A percentile compares a stretch with the other conserved stretches of the same genome.
Evolutionary conservation across 2,888 invertebrate species (phyloP).

Genomic region (Endomychus coccineus): DNA sequence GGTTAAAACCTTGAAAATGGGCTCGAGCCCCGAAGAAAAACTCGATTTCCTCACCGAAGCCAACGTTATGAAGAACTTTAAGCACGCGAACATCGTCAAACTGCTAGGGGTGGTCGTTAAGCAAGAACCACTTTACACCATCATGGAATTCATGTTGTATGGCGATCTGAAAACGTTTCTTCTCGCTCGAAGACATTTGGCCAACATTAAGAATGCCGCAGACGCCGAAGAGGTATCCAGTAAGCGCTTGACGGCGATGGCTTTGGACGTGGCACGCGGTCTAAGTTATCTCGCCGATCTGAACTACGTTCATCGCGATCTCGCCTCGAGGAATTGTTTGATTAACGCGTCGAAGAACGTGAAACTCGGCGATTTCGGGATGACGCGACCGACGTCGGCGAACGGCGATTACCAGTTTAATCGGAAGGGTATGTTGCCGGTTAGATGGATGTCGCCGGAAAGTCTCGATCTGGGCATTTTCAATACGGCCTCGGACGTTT

Average conservation of each 20-base stretch:
- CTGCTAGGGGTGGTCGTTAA: slow-evolving; percentile 81
- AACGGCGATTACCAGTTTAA: slow-evolving; percentile 86
- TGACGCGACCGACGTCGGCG: slow-evolving; percentile 82
- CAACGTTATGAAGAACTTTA: slow-evolving; percentile 89
- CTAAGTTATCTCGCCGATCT: slow-evolving; percentile 75
- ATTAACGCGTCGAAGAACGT: slow-evolving; percentile 59
- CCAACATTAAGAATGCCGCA: slow-evolving; percentile 54
- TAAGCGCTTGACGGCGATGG: slow-evolving; percentile 75
- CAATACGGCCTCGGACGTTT: slow-evolving; percentile 80
- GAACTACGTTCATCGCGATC: slow-evolving; percentile 85
- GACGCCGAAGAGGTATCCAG: slow-evolving; percentile 72
- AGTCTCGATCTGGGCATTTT: slow-evolving; percentile 75
- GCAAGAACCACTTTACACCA: slow-evolving; percentile 78
- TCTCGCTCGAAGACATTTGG: slow-evolving; percentile 75
- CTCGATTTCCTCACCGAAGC: slow-evolving; percentile 88
- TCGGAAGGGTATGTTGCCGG: slow-evolving; percentile 79
- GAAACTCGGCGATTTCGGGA: slow-evolving; percentile 89
- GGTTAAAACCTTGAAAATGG: slow-evolving; percentile 81
- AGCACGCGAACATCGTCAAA: slow-evolving; percentile 81
- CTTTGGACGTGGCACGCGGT: slow-evolving; percentile 80
- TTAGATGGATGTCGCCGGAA: slow-evolving; percentile 92
- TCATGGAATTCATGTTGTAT: slow-evolving; percentile 93
- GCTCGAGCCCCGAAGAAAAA: slow-evolving; percentile 77
- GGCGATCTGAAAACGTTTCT: slow-evolving; percentile 87
- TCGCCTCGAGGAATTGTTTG: slow-evolving; percentile 66